A percentile compares a stretch with the other conserved stretches of the same genome.
These are phyloP conservation scores for Embiotoca jacksoni DNA, from an alignment of 2,113 vertebrate genomes.

Conservation along the genomic window DNA sequence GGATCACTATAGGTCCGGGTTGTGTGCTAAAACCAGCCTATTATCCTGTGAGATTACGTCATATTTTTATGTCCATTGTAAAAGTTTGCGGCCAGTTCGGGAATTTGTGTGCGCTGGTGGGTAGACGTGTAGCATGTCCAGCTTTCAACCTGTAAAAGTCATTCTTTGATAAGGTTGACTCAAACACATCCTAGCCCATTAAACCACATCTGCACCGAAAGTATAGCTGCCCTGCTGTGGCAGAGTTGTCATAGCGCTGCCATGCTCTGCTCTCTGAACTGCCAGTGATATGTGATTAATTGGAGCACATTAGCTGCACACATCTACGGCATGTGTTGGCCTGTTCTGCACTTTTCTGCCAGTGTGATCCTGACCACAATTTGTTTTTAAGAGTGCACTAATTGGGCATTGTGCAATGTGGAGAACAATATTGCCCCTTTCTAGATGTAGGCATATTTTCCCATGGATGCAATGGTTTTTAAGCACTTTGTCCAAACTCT, in stretches of 20 bases:
- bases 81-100: background rate
- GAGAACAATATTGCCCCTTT: background rate
- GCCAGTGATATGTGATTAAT: background rate
- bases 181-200: background rate
- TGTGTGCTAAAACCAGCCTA: background rate
- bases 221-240: background rate
- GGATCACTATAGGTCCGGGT: background rate
- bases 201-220: background rate
- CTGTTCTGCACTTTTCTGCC: background rate
- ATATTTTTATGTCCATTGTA: background rate
- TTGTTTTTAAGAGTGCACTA: background rate
- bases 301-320: background rate
- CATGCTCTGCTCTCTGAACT: background rate
- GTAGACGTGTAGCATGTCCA: background rate
- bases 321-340: background rate
- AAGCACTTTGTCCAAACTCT: background rate
- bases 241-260: background rate
- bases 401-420: background rate
- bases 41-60: background rate
- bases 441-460: background rate
- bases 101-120: background rate
- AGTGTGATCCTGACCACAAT: background rate
- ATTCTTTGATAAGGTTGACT: constrained; percentile 8
- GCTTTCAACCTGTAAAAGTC: background rate
- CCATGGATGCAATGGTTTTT: constrained; percentile 1